These are phyloP conservation scores for Parauchenoglanis punctatus DNA, from an alignment of 2,797 vertebrate genomes.

Conservation along the genomic window DNA sequence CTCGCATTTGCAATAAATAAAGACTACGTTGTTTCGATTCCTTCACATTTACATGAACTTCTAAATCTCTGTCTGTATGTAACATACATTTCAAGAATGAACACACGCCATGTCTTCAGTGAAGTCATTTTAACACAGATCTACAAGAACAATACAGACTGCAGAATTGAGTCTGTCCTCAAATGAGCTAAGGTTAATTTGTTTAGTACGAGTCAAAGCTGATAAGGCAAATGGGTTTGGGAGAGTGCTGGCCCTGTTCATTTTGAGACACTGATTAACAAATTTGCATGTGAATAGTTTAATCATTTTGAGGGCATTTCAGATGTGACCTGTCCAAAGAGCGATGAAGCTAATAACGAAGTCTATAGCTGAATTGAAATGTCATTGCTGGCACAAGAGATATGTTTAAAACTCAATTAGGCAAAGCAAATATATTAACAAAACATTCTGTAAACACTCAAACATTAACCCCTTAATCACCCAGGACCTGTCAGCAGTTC, in stretches of 20 bases:
- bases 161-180: constrained; percentile 53
- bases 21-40: background rate
- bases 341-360: constrained; percentile 47
- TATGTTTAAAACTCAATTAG: background rate
- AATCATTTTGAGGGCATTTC: constrained; percentile 68
- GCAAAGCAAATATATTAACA: background rate
- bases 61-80: constrained; percentile 4
- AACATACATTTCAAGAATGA: background rate
- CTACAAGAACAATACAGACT: background rate
- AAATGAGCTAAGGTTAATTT: constrained; percentile 67
- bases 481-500: background rate
- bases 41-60: background rate
- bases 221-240: constrained; percentile 65
- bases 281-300: constrained; percentile 75
- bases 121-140: background rate
- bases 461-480: background rate
- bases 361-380: constrained; percentile 4
- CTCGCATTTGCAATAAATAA: background rate
- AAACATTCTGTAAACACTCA: background rate
- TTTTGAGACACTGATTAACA: constrained; percentile 69
- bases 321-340: constrained; percentile 69
- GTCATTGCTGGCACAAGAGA: background rate
- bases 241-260: constrained; percentile 55
- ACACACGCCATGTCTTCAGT: background rate
- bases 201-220: constrained; percentile 22